Conservation (phyloP, 2,797 vertebrate genomes). For the Ficedula albicollis region DNA sequence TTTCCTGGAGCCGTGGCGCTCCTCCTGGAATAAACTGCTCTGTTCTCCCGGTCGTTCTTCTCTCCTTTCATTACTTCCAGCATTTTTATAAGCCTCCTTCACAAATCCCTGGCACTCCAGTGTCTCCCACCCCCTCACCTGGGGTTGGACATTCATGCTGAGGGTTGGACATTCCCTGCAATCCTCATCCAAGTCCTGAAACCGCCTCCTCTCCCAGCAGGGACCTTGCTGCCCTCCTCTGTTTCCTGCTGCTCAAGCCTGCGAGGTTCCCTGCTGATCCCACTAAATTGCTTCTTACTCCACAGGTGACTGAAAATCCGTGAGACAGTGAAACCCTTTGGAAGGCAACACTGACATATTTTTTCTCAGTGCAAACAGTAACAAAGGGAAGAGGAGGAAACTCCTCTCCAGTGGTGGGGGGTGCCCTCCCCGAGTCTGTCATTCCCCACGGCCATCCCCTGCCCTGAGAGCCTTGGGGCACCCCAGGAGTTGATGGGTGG, state of each 20-base stretch:
- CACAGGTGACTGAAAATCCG: not conserved
- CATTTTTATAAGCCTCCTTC: slow-evolving; percentile 2
- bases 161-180: not conserved
- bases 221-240: slow-evolving; percentile 25
- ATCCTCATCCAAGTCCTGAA: not conserved
- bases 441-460: not conserved
- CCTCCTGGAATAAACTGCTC: slow-evolving; percentile 39
- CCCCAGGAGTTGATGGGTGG: not conserved
- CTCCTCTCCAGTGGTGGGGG: rapidly evolving
- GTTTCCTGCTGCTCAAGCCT: slow-evolving; percentile 8
- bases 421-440: not conserved
- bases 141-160: rapidly evolving
- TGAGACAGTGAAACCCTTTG: not conserved
- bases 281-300: not conserved
- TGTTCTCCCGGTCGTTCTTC: slow-evolving; percentile 12
- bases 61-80: slow-evolving; percentile 52
- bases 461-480: not conserved
- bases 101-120: slow-evolving; percentile 12
- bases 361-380: not conserved
- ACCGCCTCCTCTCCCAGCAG: not conserved
- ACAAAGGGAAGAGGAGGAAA: not conserved
- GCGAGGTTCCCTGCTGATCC: not conserved
- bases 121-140: not conserved
- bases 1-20: not conserved
- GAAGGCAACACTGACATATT: not conserved